These are phyloP conservation scores for Eutolmus rufibarbis DNA, from an alignment of 2,888 invertebrate genomes.

Conservation along the genomic window DNA sequence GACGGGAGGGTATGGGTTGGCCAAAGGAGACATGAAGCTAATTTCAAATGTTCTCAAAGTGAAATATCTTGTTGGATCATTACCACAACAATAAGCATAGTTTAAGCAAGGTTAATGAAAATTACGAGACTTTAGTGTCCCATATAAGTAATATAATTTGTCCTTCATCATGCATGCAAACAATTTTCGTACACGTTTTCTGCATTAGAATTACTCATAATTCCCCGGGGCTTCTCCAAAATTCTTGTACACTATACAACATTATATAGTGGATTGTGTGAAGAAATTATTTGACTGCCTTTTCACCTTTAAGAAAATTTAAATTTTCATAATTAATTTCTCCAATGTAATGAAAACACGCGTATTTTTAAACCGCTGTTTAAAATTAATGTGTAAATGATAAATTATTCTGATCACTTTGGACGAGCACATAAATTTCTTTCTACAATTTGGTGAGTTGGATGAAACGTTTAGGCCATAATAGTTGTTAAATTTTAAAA, in stretches of 20 bases:
- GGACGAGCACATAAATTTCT: background rate
- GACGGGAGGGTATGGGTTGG: background rate
- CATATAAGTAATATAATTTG: background rate
- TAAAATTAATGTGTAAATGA: background rate
- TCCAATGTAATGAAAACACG: background rate
- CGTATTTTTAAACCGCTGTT: background rate
- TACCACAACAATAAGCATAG: background rate
- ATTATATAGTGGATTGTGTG: background rate
- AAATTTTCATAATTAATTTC: background rate
- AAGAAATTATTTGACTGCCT: background rate
- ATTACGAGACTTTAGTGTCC: background rate
- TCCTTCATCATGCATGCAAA: background rate
- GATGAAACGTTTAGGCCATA: background rate
- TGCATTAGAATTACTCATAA: background rate
- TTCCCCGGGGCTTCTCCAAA: background rate
- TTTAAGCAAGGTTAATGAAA: background rate
- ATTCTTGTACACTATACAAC: background rate
- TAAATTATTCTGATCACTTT: background rate
- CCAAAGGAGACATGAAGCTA: background rate
- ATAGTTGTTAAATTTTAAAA: background rate
- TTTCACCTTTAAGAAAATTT: background rate
- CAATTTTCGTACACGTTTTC: constrained; percentile 1
- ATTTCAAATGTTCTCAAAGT: background rate
- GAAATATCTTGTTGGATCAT: background rate
- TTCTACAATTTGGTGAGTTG: background rate